phyloP scores from a whole-genome alignment of 1,140 invertebrate genomes.

The Orchesella cincta region DNA sequence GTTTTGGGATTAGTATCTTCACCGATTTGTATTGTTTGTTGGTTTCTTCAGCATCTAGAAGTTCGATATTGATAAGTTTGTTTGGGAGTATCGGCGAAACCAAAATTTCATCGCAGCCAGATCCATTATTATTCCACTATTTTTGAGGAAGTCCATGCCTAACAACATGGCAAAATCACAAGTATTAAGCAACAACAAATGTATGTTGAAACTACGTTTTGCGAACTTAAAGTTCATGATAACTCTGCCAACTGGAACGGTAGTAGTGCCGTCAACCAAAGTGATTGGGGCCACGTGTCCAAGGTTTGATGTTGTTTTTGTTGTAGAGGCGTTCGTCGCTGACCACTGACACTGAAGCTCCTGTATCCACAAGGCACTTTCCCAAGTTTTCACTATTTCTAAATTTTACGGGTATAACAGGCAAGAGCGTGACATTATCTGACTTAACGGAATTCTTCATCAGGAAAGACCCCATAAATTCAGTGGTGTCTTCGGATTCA shows the following conservation, averaged over 20 bases:
- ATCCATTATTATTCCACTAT: constrained; percentile 1
- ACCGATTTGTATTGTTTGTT: neutral
- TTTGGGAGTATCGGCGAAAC: neutral
- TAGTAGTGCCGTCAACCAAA: neutral
- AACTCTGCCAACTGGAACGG: neutral
- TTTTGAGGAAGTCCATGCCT: neutral
- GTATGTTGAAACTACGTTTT: neutral
- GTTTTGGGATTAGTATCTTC: neutral
- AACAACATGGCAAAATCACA: neutral
- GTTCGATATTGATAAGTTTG: neutral
- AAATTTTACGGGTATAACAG: neutral
- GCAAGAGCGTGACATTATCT: too few species aligned
- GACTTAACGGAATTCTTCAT: too few species aligned
- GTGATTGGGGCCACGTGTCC: neutral
- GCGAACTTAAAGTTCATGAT: neutral
- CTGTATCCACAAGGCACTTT: neutral
- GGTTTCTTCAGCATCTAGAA: neutral
- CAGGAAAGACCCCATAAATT: too few species aligned
- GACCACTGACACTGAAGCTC: neutral
- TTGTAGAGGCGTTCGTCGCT: constrained; percentile 1
- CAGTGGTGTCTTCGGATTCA: too few species aligned
- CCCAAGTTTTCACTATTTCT: neutral
- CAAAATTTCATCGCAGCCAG: neutral
- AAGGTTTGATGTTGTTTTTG: neutral
- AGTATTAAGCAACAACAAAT: neutral